phyloP scores from a whole-genome alignment of 2,113 vertebrate species.

The Oreochromis spilurus region DNA sequence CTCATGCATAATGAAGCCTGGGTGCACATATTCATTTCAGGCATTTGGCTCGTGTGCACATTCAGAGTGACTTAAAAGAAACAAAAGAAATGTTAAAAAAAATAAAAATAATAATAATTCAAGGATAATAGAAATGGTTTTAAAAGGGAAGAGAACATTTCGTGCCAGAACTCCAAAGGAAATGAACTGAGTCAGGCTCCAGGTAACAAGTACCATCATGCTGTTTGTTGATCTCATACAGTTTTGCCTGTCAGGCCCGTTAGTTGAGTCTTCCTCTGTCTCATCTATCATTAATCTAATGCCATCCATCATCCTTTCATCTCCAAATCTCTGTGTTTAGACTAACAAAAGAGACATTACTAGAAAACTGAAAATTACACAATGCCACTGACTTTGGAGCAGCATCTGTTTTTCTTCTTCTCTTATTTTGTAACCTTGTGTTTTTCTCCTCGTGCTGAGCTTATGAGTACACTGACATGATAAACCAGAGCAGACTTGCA shows the following conservation, averaged over 20 bases:
- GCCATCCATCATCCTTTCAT: slow-evolving; percentile 65
- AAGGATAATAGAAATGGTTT: neutral
- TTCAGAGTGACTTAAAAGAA: neutral
- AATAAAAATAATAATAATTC: neutral
- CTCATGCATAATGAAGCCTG: slow-evolving; percentile 3
- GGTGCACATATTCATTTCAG: slow-evolving; percentile 19
- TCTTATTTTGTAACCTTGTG: neutral
- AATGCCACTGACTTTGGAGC: neutral
- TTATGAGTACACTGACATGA: neutral
- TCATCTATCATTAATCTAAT: slow-evolving; percentile 62
- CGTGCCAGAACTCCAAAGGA: neutral
- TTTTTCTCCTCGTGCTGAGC: neutral
- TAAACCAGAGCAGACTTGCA: neutral
- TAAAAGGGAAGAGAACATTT: slow-evolving; percentile 13
- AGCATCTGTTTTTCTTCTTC: neutral
- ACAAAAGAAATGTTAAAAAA: neutral
- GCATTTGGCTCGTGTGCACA: neutral
- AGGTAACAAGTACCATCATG: slow-evolving; percentile 26
- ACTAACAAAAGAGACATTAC: slow-evolving; percentile 35
- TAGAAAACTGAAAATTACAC: slow-evolving; percentile 30
- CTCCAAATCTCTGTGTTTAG: slow-evolving; percentile 33
- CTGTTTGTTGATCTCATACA: slow-evolving; percentile 27
- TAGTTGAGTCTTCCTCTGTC: slow-evolving; percentile 19
- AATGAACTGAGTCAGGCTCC: neutral
- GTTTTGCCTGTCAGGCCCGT: slow-evolving; percentile 45